These are phyloP conservation scores for Hyaena hyaena DNA, from an alignment of 2,113 vertebrate genomes.

Conservation along the genomic window DNA sequence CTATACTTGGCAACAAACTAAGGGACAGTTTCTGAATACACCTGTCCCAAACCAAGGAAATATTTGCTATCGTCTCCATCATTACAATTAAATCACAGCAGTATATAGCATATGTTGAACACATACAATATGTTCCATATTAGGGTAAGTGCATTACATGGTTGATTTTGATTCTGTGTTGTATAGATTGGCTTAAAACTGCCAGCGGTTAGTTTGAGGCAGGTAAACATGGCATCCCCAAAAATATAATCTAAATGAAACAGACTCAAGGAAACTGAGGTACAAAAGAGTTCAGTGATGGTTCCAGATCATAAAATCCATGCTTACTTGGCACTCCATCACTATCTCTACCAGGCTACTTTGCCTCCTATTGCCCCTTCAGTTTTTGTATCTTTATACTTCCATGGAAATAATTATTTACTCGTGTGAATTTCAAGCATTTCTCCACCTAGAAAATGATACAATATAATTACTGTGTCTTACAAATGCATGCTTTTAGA, in stretches of 20 bases:
- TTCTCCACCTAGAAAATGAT: neutral
- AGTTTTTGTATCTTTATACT: neutral
- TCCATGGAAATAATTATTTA: neutral
- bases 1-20: neutral
- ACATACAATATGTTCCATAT: fast-evolving
- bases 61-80: neutral
- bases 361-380: neutral
- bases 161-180: neutral
- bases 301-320: neutral
- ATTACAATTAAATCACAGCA: neutral
- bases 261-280: neutral
- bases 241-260: neutral
- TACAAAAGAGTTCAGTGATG: neutral
- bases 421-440: neutral
- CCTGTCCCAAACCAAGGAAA: neutral
- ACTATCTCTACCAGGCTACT: neutral
- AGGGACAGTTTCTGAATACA: neutral
- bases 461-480: neutral
- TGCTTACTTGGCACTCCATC: fast-evolving
- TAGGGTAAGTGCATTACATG: neutral
- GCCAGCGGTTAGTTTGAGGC: neutral
- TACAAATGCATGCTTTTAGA: neutral
- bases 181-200: neutral
- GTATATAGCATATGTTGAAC: neutral
- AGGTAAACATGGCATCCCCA: neutral